Evolutionary conservation across 2,888 invertebrate species (phyloP).

Genomic region (Leptinotarsa tumamoca): DNA sequence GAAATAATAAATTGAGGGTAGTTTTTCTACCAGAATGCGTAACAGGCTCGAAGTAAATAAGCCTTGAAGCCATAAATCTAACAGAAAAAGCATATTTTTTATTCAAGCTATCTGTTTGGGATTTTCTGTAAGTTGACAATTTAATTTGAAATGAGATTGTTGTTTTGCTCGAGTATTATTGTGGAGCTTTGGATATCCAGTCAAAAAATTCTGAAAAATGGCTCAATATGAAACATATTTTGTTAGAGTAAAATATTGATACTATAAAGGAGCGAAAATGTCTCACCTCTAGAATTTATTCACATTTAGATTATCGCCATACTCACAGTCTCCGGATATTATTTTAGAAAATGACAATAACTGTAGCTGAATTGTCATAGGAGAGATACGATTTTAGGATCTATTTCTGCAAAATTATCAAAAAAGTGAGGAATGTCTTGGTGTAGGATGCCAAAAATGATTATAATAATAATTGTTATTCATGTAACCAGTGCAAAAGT

Average conservation of each 20-base stretch:
- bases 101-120: conserved; percentile 7
- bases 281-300: too few species aligned
- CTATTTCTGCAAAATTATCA: too few species aligned
- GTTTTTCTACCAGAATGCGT: conserved; percentile 36
- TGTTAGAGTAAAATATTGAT: not conserved
- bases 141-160: conserved; percentile 2
- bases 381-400: too few species aligned
- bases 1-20: conserved; percentile 42
- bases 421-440: too few species aligned
- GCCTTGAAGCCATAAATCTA: conserved; percentile 34
- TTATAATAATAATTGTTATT: too few species aligned
- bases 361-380: too few species aligned
- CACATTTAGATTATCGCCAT: too few species aligned
- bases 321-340: too few species aligned
- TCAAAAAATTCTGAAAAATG: not conserved
- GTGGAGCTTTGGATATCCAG: not conserved
- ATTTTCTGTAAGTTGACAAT: conserved; percentile 14
- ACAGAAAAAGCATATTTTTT: conserved; percentile 27
- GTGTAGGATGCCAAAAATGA: too few species aligned
- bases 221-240: not conserved
- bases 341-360: too few species aligned
- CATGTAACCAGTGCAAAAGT: too few species aligned
- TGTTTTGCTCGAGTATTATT: conserved; percentile 9
- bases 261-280: too few species aligned
- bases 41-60: conserved; percentile 34